A percentile compares a stretch with the other conserved stretches of the same genome.
These are phyloP conservation scores for Sialia sialis DNA, from an alignment of 2,113 vertebrate genomes.

Conservation along the genomic window DNA sequence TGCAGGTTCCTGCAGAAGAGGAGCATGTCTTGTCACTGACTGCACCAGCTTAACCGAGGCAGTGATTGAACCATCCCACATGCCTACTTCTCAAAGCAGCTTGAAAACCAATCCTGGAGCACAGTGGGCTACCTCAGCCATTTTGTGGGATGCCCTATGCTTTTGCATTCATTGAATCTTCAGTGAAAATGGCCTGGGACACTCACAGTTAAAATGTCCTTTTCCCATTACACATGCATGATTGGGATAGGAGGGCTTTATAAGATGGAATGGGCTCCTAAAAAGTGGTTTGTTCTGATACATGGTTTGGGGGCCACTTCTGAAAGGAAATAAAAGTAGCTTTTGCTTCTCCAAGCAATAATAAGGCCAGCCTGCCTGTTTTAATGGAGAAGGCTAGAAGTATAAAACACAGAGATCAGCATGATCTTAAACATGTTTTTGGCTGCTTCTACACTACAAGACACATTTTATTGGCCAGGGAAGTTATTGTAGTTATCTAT, in stretches of 20 bases:
- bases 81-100: neutral
- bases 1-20: neutral
- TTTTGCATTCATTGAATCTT: neutral
- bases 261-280: neutral
- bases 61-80: neutral
- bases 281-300: neutral
- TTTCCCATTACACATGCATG: neutral
- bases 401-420: neutral
- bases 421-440: neutral
- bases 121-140: neutral
- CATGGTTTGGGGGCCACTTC: neutral
- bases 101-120: neutral
- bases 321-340: neutral
- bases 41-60: neutral
- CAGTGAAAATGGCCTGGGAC: neutral
- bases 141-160: neutral
- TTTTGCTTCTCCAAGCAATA: neutral
- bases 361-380: neutral
- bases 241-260: neutral
- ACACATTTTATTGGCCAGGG: neutral
- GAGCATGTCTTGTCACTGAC: rapidly evolving
- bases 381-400: neutral
- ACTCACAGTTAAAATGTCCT: neutral
- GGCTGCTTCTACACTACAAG: neutral
- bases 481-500: neutral